Percentiles rank a stretch among this genome's conserved stretches.
Evolutionary conservation across 2,888 invertebrate genomes (phyloP).

Genomic region (Leptarthrus brevirostris): DNA sequence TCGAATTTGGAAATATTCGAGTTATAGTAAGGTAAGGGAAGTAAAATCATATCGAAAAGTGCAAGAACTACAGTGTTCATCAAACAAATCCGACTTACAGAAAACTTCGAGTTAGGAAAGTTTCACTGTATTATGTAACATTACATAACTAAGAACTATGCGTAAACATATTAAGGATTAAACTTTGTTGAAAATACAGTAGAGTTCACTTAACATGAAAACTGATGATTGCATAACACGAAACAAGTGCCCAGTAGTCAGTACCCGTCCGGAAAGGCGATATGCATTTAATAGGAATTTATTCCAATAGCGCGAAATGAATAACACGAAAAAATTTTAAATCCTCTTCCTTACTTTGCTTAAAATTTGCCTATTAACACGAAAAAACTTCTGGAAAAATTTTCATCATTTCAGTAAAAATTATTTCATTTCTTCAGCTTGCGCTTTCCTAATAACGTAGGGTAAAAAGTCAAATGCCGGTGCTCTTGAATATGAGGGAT

Average conservation of each 20-base stretch:
- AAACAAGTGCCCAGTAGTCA: background rate
- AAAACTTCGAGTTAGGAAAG: too few species aligned
- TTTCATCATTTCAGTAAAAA: background rate
- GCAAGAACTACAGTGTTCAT: too few species aligned
- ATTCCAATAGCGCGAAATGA: background rate
- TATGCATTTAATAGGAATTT: background rate
- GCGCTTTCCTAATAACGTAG: background rate
- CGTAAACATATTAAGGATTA: too few species aligned
- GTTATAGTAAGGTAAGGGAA: too few species aligned
- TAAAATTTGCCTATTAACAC: background rate
- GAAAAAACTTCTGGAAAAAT: background rate
- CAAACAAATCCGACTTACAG: too few species aligned
- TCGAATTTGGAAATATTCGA: too few species aligned
- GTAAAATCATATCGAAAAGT: too few species aligned
- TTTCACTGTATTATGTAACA: too few species aligned
- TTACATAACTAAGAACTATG: too few species aligned
- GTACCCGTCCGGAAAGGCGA: background rate
- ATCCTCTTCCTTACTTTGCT: background rate
- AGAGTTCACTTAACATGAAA: conserved; percentile 9
- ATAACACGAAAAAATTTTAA: background rate
- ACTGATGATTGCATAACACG: background rate
- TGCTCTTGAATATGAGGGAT: background rate
- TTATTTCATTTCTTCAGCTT: background rate
- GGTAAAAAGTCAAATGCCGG: too few species aligned
- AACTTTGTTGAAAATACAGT: conserved; percentile 10